Conservation (phyloP, 2,888 invertebrate genomes). For the Mythimna impura region DNA sequence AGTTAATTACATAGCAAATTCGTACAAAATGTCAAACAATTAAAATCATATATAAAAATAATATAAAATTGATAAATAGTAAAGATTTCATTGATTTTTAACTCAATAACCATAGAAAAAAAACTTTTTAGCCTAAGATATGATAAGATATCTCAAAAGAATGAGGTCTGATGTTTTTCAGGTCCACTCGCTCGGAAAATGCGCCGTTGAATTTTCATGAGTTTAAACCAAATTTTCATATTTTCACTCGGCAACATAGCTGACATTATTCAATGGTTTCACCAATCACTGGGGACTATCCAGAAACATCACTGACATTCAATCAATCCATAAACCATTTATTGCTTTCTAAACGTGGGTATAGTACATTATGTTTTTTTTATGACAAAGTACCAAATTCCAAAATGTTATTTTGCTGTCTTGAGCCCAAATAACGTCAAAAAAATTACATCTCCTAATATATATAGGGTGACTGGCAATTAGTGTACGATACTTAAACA, state of each 20-base stretch:
- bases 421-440: not conserved
- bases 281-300: not conserved
- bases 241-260: not conserved
- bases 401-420: not conserved
- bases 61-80: no score
- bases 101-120: no score
- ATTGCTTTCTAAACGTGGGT: no score
- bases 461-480: no score
- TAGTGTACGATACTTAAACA: no score
- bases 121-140: slow-evolving; percentile 69
- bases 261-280: not conserved
- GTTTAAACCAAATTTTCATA: slow-evolving; percentile 47
- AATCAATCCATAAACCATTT: no score
- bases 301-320: not conserved
- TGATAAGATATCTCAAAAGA: slow-evolving; percentile 79
- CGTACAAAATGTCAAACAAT: no score
- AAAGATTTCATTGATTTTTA: no score
- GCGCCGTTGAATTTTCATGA: slow-evolving; percentile 87
- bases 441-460: not conserved
- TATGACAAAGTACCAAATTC: no score
- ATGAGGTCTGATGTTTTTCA: slow-evolving; percentile 78
- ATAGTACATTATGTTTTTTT: no score
- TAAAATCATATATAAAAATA: no score
- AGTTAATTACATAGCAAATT: no score
- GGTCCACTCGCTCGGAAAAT: slow-evolving; percentile 73